Conservation (phyloP, 2,797 vertebrate species). For the Hypotaenidia philippensis region DNA sequence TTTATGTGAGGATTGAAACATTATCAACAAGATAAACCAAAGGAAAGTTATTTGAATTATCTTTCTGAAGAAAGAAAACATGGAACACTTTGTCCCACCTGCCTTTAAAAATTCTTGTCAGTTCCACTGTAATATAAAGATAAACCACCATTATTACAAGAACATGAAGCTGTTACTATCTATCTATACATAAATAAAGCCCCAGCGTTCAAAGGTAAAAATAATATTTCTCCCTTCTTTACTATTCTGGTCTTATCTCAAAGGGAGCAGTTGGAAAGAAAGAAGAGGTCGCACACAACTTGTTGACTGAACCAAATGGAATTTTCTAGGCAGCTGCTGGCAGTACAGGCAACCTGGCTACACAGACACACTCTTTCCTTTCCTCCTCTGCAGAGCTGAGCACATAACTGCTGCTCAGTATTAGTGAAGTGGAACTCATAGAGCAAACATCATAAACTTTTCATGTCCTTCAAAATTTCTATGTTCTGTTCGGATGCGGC, state of each 20-base stretch:
- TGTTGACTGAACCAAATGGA: neutral
- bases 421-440: neutral
- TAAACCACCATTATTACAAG: neutral
- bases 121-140: neutral
- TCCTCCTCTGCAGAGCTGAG: neutral
- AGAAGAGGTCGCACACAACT: neutral
- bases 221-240: neutral
- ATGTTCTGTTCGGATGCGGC: fast-evolving
- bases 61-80: neutral
- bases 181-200: neutral
- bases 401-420: neutral
- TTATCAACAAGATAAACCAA: neutral
- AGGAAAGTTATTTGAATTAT: neutral
- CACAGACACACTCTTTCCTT: neutral
- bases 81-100: neutral
- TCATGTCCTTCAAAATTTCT: neutral
- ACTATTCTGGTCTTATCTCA: slow-evolving; percentile 5
- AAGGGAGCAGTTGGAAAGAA: neutral
- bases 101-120: neutral
- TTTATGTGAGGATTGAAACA: neutral
- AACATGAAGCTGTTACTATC: neutral
- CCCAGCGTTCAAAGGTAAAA: neutral
- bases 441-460: neutral
- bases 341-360: neutral
- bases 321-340: neutral